Base-by-base conservation (phyloP, 2,113 vertebrate species). In the Pterophyllum scalare region DNA sequence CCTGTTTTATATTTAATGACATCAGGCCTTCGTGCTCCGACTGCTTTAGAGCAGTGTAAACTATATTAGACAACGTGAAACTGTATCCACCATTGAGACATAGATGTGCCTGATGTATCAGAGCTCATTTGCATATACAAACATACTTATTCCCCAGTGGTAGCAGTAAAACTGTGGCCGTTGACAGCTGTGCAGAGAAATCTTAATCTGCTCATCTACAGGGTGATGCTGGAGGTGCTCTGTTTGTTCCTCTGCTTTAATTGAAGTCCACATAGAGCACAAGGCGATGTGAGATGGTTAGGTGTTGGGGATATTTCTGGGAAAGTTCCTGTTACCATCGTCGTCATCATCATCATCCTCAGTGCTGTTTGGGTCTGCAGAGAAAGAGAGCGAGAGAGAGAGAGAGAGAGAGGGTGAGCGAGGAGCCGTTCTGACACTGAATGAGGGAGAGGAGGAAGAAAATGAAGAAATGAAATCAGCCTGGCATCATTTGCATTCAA, bases 401-500 rank as follows among this genome's bases (percentile, higher is more conserved):
- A 54, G 54, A 22, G 38, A 26, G 46, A 15, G 70, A 26, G 22
- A 24, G 31, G 24, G 59, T 15, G 46, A 64, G 58, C 6, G 2
- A 76, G 56, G 60, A 78, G 82, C 65, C 75, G 61, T 87, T 88
- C 84, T 92, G 75, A 89, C 79, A 77, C 65, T 72, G 84, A 89
- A 75, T 59, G 59, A 88, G 83, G 65, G 85, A 89, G 94, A 59
- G 81, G 75, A 79, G 85, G 80, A 86, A 86, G 83, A 91, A 94
- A 91, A 93, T 91, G 89, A 91, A 92, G 91, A 93, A 93, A 93
- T 84, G 80, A 95, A 95, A 94, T 95, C 89, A 91, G 87, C 84
- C 85, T 84, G 64, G 84, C 93, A 94, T 95, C 94, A 95, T 96
- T 95, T 95, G 94, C 95, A 95, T 95, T 94, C 89, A 92, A 84